Evolutionary conservation across 2,797 vertebrate genomes (phyloP).

Genomic region (Tenualosa ilisha): DNA sequence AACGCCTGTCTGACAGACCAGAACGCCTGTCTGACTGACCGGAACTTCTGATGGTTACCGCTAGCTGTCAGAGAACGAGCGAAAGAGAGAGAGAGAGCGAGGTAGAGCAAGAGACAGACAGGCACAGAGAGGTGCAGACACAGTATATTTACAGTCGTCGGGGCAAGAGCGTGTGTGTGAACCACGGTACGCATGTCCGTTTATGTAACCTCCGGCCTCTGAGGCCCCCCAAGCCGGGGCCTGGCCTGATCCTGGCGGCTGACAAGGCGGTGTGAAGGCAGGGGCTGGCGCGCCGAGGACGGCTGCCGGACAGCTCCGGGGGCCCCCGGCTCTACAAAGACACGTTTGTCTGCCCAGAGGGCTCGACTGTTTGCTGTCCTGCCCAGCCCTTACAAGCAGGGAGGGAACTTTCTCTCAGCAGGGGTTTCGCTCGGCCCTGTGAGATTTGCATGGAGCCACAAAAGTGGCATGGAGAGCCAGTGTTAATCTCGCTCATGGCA

Average conservation of each 20-base stretch:
- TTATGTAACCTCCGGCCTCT: conserved; percentile 80
- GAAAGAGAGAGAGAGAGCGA: conserved; percentile 22
- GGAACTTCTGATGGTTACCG: not conserved
- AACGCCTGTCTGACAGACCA: conserved; percentile 46
- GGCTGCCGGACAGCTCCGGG: conserved; percentile 56
- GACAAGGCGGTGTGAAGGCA: conserved; percentile 70
- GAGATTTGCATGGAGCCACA: conserved; percentile 49
- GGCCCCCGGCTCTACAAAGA: conserved; percentile 71
- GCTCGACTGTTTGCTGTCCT: conserved; percentile 68
- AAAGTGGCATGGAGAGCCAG: conserved; percentile 38
- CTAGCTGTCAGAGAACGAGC: not conserved
- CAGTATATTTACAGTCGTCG: not conserved
- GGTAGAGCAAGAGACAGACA: not conserved
- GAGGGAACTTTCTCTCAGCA: conserved; percentile 38
- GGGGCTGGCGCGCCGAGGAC: conserved; percentile 62
- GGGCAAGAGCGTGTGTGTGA: conserved; percentile 71
- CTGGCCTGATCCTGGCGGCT: conserved; percentile 75
- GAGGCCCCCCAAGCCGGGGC: conserved; percentile 57
- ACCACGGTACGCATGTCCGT: conserved; percentile 73
- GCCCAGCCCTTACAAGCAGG: conserved; percentile 33
- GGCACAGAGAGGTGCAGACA: conserved; percentile 37
- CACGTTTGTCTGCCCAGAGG: conserved; percentile 63
- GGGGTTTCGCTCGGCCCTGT: conserved; percentile 50
- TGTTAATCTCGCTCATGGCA: conserved; percentile 41
- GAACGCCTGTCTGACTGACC: not conserved